Percentiles rank a stretch among this genome's conserved stretches.
Evolutionary conservation across 2,888 invertebrate genomes (phyloP).

Genomic region (Desoria tigrina): DNA sequence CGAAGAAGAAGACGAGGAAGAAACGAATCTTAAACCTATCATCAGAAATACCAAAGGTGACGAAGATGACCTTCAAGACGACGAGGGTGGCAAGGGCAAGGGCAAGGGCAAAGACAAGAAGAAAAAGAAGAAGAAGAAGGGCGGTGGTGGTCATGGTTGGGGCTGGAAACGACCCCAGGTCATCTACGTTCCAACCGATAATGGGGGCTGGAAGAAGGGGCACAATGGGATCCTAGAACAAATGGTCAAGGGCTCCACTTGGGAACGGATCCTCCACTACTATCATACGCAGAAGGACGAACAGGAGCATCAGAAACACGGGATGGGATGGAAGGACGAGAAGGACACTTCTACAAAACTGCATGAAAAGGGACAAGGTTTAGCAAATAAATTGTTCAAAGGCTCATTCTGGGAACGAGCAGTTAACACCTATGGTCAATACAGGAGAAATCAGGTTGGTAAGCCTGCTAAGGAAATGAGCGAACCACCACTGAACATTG

Average conservation of each 20-base stretch:
- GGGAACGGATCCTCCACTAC: slow-evolving; percentile 38
- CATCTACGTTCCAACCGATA: slow-evolving; percentile 14
- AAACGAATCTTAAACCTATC: background rate
- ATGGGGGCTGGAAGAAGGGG: slow-evolving; percentile 29
- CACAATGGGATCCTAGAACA: slow-evolving; percentile 40
- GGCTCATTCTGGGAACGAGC: slow-evolving; percentile 46
- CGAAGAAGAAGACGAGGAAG: slow-evolving; percentile 28
- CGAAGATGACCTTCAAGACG: slow-evolving; percentile 17
- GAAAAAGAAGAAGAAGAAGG: slow-evolving; percentile 27
- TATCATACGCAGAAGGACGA: slow-evolving; percentile 37
- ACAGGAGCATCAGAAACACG: background rate
- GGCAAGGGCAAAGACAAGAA: slow-evolving; percentile 26
- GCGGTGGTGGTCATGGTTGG: slow-evolving; percentile 20
- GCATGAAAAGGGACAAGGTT: slow-evolving; percentile 14
- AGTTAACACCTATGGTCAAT: slow-evolving; percentile 36
- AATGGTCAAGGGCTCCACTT: slow-evolving; percentile 38
- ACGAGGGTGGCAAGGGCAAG: slow-evolving; percentile 25
- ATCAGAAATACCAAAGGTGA: slow-evolving; percentile 6
- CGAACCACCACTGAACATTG: slow-evolving; percentile 1
- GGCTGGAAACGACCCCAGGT: slow-evolving; percentile 26
- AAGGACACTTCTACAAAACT: slow-evolving; percentile 9
- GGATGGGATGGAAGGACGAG: slow-evolving; percentile 14
- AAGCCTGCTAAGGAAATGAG: slow-evolving; percentile 18
- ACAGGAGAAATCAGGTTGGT: slow-evolving; percentile 30
- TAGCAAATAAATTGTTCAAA: slow-evolving; percentile 30